Evolutionary conservation across 2,113 vertebrate species (phyloP).

Genomic region (Lepus timidus): DNA sequence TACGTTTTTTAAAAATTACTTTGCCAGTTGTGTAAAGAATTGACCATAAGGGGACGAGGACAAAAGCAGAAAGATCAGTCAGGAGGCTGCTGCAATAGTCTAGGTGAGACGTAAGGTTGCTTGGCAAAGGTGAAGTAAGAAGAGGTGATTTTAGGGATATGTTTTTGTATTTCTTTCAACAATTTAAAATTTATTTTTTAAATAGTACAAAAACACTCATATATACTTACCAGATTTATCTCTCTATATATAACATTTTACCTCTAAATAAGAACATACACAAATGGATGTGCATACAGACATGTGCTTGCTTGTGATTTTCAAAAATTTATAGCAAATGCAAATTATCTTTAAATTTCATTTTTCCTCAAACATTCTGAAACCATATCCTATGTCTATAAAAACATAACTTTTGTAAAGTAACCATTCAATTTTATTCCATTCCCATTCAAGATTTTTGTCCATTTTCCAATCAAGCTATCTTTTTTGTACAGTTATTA

Average conservation of each 20-base stretch:
- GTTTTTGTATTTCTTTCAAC: slow-evolving; percentile 39
- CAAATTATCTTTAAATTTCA: background rate
- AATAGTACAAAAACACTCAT: slow-evolving; percentile 4
- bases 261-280: background rate
- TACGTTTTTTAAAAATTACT: slow-evolving; percentile 36
- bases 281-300: no score
- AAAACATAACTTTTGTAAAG: background rate
- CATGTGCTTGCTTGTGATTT: background rate
- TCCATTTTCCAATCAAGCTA: background rate
- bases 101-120: background rate
- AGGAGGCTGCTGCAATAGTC: background rate
- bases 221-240: background rate
- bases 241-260: slow-evolving; percentile 27
- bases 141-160: background rate
- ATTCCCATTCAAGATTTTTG: background rate
- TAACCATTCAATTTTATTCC: background rate
- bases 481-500: slow-evolving; percentile 22
- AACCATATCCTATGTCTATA: background rate
- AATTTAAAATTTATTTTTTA: slow-evolving; percentile 43
- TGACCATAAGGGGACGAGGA: background rate
- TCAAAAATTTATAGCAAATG: background rate
- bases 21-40: slow-evolving; percentile 54
- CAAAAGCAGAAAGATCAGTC: slow-evolving; percentile 17
- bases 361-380: background rate
- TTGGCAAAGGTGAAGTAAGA: background rate